Evolutionary conservation across 2,113 vertebrate genomes (phyloP), one percentile per base, ranked within the genome.

Genomic region (Poeciliopsis retropinna): DNA sequence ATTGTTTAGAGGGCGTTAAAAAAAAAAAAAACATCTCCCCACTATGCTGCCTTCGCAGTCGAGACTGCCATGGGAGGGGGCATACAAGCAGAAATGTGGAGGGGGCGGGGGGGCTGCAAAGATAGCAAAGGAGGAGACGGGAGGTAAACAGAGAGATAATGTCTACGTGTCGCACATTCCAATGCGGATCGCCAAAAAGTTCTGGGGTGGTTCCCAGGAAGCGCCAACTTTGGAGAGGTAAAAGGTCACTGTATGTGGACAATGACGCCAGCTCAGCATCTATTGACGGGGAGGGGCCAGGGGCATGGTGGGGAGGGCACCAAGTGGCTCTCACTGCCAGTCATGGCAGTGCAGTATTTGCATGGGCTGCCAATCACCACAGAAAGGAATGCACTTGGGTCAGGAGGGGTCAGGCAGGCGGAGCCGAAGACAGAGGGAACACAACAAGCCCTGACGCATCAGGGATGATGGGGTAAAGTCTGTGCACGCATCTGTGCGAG

Each of bases 281-380:
- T 95, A 94, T 94, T 94, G 94, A 95, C 75, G 91, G 94, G 93
- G 93, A 94, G 92, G 93, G 93, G 92, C 93, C 91, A 85, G 89
- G 92, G 94, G 95, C 92, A 95, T 94, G 95, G 92, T 95, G 94
- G 94, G 95, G 94, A 95, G 94, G 94, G 91, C 90, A 92, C 90
- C 73, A 84, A 91, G 93, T 92, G 91, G 76, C 93, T 93, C 91
- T 90, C 73, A 91, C 94, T 95, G 95, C 93, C 95, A 94, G 85
- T 96, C 95, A 95, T 84, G 47, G 78, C 69, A 87, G 91, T 87
- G 85, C 85, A 78, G 65, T 86, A 94, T 95, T 95, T 94, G 94
- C 95, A 95, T 93, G 92, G 90, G 86, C 94, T 95, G 95, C 93
- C 96, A 95, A 90, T 97, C 95, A 95, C 89, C 87, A 89, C 89